Conservation (phyloP, 2,888 invertebrate species). For the Charanyca ferruginea region DNA sequence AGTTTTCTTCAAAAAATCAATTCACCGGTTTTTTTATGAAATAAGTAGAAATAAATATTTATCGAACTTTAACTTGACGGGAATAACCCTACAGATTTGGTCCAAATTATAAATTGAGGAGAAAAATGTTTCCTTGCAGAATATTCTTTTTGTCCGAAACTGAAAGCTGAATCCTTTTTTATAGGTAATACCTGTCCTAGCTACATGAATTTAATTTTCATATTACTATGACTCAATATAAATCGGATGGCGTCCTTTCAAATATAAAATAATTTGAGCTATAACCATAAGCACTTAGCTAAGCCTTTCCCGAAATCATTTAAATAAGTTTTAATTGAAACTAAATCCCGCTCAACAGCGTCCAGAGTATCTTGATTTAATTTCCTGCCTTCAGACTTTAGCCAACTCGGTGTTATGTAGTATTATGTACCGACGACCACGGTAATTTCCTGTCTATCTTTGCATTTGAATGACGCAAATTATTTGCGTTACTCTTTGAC, state of each 20-base stretch:
- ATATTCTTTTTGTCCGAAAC: no score
- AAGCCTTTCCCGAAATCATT: neutral
- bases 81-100: no score
- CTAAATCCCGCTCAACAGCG: neutral
- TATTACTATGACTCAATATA: neutral
- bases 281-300: neutral
- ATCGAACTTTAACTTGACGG: no score
- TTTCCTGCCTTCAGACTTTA: slow-evolving; percentile 5
- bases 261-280: neutral
- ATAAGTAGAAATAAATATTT: no score
- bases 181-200: no score
- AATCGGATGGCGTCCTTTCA: neutral
- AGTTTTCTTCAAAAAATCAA: neutral
- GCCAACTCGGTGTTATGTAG: neutral
- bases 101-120: no score
- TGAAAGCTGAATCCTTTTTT: no score
- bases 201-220: no score
- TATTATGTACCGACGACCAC: neutral
- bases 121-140: no score
- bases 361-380: neutral
- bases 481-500: neutral
- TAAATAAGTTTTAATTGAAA: neutral
- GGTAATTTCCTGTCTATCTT: neutral
- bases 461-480: slow-evolving; percentile 24
- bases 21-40: no score